Percentiles rank a stretch among this genome's conserved stretches.
These are phyloP conservation scores for Microctonus brassicae DNA, from an alignment of 2,888 invertebrate genomes.

Conservation along the genomic window DNA sequence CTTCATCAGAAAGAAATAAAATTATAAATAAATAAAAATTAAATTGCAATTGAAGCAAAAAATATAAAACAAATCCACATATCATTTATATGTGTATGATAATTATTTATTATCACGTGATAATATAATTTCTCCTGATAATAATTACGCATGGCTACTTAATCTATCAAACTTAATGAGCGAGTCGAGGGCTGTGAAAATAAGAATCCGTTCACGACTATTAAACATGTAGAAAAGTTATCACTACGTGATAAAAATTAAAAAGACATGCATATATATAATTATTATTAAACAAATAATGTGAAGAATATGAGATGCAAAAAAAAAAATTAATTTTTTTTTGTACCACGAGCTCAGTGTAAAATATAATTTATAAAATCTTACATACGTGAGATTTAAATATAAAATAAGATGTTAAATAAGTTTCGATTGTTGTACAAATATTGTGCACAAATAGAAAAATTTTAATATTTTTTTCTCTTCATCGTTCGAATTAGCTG, in stretches of 20 bases:
- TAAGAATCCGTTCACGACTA: conserved; percentile 39
- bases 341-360: conserved; percentile 36
- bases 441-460: neutral
- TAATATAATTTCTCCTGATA: conserved; percentile 40
- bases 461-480: neutral
- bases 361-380: conserved; percentile 13
- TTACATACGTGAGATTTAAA: neutral
- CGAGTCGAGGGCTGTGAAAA: conserved; percentile 49
- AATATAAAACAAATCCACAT: conserved; percentile 19
- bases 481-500: neutral
- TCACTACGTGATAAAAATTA: too few species aligned
- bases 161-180: conserved; percentile 36
- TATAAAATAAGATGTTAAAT: neutral
- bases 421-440: neutral
- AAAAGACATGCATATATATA: neutral
- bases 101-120: conserved; percentile 29
- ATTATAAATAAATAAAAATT: neutral
- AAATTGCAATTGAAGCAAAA: neutral
- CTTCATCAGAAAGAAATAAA: neutral
- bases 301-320: neutral
- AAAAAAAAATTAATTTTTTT: conserved; percentile 24
- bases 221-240: neutral
- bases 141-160: conserved; percentile 43
- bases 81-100: conserved; percentile 30
- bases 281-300: conserved; percentile 1